A percentile compares a stretch with the other conserved stretches of the same genome.
These are phyloP conservation scores for Nettapus auritus DNA, from an alignment of 2,113 vertebrate genomes.

Conservation along the genomic window DNA sequence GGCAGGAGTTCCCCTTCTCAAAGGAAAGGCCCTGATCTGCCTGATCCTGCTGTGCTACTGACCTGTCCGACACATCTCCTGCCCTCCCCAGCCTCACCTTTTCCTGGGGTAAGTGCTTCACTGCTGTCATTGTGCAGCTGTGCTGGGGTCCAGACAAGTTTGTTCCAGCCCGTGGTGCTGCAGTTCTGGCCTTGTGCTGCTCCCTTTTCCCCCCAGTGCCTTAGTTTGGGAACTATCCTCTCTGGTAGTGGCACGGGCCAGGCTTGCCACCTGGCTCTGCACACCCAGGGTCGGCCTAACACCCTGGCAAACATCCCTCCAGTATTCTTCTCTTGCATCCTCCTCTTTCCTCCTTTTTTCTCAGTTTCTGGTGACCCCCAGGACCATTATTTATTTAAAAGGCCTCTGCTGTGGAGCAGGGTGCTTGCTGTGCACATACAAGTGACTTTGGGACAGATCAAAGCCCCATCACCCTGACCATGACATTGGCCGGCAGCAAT, in stretches of 20 bases:
- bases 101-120: background rate
- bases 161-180: background rate
- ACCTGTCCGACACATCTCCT: background rate
- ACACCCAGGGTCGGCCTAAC: rapidly evolving
- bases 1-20: background rate
- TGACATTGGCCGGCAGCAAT: background rate
- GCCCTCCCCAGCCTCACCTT: background rate
- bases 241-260: background rate
- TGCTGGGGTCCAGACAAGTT: background rate
- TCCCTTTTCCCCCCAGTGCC: background rate
- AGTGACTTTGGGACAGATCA: background rate
- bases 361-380: background rate
- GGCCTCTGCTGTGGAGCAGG: rapidly evolving
- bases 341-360: background rate
- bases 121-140: background rate
- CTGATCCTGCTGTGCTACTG: background rate
- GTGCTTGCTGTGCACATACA: background rate
- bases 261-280: background rate
- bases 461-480: background rate
- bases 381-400: background rate
- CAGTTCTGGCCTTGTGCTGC: background rate
- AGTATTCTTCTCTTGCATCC: background rate
- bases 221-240: background rate
- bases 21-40: background rate
- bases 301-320: background rate